Percentiles rank a stretch among this genome's conserved stretches.
Evolutionary conservation across 2,888 invertebrate species (phyloP).

Genomic region (Pristionchus entomophagus): DNA sequence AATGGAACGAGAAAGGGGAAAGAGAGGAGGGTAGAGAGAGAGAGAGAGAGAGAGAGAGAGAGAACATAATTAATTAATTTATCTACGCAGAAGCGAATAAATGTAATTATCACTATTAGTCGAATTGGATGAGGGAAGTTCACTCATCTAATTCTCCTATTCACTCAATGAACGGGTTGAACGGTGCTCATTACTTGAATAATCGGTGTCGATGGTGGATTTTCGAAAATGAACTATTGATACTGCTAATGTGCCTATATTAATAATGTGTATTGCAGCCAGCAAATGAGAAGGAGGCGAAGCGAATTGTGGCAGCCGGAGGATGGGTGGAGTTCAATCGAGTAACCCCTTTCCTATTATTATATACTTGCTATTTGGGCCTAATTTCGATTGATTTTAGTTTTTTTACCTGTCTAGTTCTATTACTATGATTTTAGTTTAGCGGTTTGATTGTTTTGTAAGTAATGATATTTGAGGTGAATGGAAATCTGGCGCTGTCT

Average conservation of each 20-base stretch:
- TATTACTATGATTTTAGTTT: too few species aligned
- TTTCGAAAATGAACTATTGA: not conserved
- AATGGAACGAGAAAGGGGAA: not conserved
- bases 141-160: too few species aligned
- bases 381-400: too few species aligned
- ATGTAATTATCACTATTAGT: too few species aligned
- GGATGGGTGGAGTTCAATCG: constrained; percentile 95
- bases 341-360: not conserved
- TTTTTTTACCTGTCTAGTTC: too few species aligned
- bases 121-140: too few species aligned
- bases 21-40: not conserved
- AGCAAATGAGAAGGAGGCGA: constrained; percentile 77
- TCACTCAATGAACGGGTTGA: not conserved
- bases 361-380: too few species aligned
- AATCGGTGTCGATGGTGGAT: not conserved
- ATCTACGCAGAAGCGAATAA: too few species aligned
- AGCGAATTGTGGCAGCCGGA: constrained; percentile 91
- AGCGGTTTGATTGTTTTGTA: too few species aligned
- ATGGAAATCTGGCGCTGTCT: constrained; percentile 92
- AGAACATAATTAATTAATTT: too few species aligned
- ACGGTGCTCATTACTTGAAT: not conserved
- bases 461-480: too few species aligned
- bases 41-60: not conserved
- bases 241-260: not conserved
- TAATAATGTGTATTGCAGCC: constrained; percentile 38